Percentiles rank a stretch among this genome's conserved stretches.
These are phyloP conservation scores for Xestia c-nigrum DNA, from an alignment of 2,888 invertebrate genomes.

Conservation along the genomic window DNA sequence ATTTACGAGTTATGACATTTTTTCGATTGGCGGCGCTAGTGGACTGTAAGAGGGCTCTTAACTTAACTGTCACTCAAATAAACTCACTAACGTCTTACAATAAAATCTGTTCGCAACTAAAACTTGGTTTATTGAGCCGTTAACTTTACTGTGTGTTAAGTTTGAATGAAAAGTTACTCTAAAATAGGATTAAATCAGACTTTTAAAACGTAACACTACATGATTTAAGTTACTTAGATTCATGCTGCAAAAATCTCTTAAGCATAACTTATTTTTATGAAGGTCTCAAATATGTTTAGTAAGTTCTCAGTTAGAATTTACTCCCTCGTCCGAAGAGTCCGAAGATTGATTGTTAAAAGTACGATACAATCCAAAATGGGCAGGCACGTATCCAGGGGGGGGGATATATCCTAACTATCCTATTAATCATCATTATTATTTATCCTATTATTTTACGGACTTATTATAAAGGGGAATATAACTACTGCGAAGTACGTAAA, in stretches of 20 bases:
- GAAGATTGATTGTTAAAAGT: neutral
- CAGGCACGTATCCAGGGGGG: too few relatives aligned
- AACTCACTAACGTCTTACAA: slow-evolving; percentile 67
- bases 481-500: too few relatives aligned
- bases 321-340: neutral
- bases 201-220: slow-evolving; percentile 24
- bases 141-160: slow-evolving; percentile 75
- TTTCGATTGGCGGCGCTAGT: too few relatives aligned
- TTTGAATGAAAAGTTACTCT: slow-evolving; percentile 70
- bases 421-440: too few relatives aligned
- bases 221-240: slow-evolving; percentile 9
- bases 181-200: slow-evolving; percentile 21
- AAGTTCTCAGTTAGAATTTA: neutral
- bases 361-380: neutral
- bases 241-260: neutral
- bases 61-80: slow-evolving; percentile 63
- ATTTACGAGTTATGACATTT: too few relatives aligned
- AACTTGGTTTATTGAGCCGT: slow-evolving; percentile 76
- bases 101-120: slow-evolving; percentile 66
- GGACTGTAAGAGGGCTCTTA: too few relatives aligned
- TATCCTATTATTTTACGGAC: too few relatives aligned
- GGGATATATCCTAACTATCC: too few relatives aligned
- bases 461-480: too few relatives aligned
- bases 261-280: neutral
- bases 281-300: neutral